A percentile compares a stretch with the other conserved stretches of the same genome.
Conservation (phyloP, 92 coral and sea anemone genomes). For the Zoanthus sociatus region DNA sequence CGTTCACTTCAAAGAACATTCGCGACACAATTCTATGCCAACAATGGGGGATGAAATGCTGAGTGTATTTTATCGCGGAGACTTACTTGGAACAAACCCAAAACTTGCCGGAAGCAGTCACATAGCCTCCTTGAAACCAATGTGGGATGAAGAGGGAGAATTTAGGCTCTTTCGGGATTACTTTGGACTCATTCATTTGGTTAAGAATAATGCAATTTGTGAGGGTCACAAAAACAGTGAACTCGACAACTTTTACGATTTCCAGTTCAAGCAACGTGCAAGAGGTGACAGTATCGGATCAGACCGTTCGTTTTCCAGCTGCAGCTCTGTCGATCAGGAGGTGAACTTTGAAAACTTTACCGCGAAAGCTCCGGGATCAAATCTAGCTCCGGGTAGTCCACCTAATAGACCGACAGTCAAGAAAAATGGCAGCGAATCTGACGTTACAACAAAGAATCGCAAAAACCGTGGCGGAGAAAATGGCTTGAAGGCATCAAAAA, state of each 20-base stretch:
- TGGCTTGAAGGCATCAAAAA: conserved; percentile 54
- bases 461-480: conserved; percentile 83
- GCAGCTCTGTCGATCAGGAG: conserved; percentile 91
- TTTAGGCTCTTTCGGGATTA: conserved; percentile 97
- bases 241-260: conserved; percentile 82
- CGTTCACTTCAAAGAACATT: conserved; percentile 10
- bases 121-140: conserved; percentile 72
- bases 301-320: conserved; percentile 93
- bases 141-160: conserved; percentile 89
- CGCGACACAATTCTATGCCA: conserved; percentile 20
- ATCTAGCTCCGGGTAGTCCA: conserved; percentile 86
- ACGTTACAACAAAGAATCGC: conserved; percentile 81
- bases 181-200: conserved; percentile 93
- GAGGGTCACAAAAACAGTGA: conserved; percentile 63
- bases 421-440: conserved; percentile 65
- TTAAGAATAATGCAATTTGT: conserved; percentile 82
- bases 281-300: conserved; percentile 97
- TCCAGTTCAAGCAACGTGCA: conserved; percentile 82
- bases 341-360: conserved; percentile 73
- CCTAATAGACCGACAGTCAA: conserved; percentile 63
- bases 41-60: conserved; percentile 99
- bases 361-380: conserved; percentile 84
- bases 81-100: conserved; percentile 81
- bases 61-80: conserved; percentile 94
- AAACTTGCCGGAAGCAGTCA: conserved; percentile 77